phyloP scores from a whole-genome alignment of 2,113 vertebrate species.

The Atractosteus spatula region DNA sequence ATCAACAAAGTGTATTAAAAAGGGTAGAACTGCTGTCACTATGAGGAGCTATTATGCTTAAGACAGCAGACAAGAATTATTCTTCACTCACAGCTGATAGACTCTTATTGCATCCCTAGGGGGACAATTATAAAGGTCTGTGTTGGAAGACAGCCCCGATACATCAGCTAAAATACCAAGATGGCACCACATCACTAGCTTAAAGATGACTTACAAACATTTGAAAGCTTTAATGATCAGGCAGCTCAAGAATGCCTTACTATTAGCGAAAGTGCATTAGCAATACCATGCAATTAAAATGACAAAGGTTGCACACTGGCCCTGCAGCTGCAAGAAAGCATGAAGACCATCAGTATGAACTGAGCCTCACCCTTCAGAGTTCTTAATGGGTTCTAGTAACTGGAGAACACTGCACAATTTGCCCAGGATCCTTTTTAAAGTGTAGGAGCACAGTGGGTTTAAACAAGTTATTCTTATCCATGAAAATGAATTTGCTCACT shows the following conservation, averaged over 20 bases:
- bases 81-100: conserved; percentile 39
- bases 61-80: not conserved
- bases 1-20: not conserved
- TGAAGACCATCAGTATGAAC: not conserved
- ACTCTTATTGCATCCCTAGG: conserved; percentile 48
- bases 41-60: not conserved
- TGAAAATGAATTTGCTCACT: no score
- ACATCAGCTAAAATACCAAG: conserved; percentile 14
- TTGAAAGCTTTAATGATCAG: not conserved
- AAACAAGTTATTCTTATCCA: no score
- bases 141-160: conserved; percentile 24
- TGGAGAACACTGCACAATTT: no score
- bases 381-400: not conserved
- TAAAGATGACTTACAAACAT: not conserved
- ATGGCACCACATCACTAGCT: conserved; percentile 2
- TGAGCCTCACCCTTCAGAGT: not conserved
- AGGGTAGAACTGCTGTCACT: not conserved
- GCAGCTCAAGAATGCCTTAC: no score
- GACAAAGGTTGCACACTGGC: not conserved
- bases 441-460: no score
- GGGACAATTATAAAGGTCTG: conserved; percentile 57
- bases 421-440: no score
- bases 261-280: not conserved
- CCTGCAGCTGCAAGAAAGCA: not conserved
- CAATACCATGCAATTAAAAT: not conserved